A percentile compares a stretch with the other conserved stretches of the same genome.
phyloP scores from a whole-genome alignment of 2,113 vertebrate species.

The Ahaetulla prasina region DNA sequence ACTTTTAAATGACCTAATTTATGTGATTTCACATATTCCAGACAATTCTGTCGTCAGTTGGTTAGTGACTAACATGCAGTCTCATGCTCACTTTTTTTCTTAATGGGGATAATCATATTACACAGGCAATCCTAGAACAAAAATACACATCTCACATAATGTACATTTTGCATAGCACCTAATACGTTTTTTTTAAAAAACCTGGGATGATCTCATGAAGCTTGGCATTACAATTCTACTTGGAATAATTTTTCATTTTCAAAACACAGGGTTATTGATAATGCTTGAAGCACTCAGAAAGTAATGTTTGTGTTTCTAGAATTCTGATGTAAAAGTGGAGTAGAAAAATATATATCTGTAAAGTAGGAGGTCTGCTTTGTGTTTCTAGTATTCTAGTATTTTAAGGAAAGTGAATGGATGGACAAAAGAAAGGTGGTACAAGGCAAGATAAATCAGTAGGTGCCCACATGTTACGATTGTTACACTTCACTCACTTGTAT shows the following conservation, averaged over 20 bases:
- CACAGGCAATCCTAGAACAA: not conserved
- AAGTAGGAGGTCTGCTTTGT: not conserved
- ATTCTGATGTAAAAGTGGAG: not conserved
- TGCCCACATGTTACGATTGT: not conserved
- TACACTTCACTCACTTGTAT: not conserved
- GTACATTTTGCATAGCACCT: not conserved
- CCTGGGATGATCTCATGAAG: not conserved
- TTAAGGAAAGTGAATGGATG: not conserved
- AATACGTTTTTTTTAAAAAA: not conserved
- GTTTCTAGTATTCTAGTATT: not conserved
- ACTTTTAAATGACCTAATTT: not conserved
- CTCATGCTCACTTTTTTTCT: not conserved
- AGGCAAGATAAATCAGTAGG: not conserved
- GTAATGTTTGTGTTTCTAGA: not conserved
- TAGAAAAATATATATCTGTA: not conserved
- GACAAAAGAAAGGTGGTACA: not conserved
- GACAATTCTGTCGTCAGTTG: not conserved
- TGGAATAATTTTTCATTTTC: not conserved
- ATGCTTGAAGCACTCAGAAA: not conserved
- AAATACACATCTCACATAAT: not conserved
- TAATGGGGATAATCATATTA: not conserved
- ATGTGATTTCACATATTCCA: not conserved
- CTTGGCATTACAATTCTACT: not conserved
- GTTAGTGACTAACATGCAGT: not conserved
- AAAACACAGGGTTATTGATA: not conserved